Conservation (phyloP, 2,888 invertebrate species). For the Pammene fasciana region DNA sequence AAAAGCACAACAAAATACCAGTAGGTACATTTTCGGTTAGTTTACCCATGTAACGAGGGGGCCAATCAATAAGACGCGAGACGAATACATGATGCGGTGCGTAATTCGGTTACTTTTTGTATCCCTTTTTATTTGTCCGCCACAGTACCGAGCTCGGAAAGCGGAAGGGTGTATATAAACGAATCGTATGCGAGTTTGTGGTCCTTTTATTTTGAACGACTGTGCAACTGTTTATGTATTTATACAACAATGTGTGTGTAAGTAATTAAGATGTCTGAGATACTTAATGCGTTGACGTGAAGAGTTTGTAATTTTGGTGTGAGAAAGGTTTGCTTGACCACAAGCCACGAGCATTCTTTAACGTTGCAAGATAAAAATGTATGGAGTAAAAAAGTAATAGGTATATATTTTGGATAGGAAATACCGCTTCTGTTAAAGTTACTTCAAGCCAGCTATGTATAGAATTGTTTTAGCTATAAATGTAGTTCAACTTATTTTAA, state of each 20-base stretch:
- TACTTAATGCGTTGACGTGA: conserved; percentile 15
- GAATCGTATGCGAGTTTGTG: not conserved
- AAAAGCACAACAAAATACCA: conserved; percentile 11
- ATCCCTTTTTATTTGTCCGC: conserved; percentile 32
- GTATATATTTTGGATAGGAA: too few species aligned
- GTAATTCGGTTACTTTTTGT: conserved; percentile 36
- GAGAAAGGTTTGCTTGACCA: not conserved
- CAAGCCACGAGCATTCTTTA: not conserved
- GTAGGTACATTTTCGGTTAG: conserved; percentile 31
- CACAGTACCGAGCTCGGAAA: not conserved
- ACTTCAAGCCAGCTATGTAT: too few species aligned
- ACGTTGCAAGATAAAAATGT: not conserved
- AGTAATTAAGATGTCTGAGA: conserved; percentile 37
- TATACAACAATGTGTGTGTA: conserved; percentile 17
- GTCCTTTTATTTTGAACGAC: conserved; percentile 11
- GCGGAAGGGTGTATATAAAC: not conserved
- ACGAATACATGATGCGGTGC: conserved; percentile 28
- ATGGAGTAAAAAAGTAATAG: not conserved
- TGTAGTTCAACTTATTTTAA: too few species aligned
- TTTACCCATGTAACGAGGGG: conserved; percentile 38
- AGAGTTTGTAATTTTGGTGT: conserved; percentile 20
- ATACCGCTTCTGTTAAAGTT: too few species aligned
- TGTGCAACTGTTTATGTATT: not conserved
- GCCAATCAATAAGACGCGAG: conserved; percentile 34
- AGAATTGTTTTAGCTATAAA: too few species aligned